Percentiles rank a stretch among this genome's conserved stretches.
Conservation (phyloP, 2,797 vertebrate species). For the Adelosebastes latens region DNA sequence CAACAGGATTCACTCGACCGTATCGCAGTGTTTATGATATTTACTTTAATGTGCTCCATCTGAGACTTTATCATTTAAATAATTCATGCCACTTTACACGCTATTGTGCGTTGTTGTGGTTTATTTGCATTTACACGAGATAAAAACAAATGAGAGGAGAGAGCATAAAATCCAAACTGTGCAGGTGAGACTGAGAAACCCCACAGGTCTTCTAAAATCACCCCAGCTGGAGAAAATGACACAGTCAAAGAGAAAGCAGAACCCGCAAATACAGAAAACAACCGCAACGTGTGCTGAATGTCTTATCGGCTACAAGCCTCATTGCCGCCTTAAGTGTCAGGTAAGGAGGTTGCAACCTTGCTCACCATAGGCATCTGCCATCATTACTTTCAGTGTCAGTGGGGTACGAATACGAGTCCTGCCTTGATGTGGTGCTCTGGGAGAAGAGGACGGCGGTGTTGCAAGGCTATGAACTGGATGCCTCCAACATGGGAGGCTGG, state of each 20-base stretch:
- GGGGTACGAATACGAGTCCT: conserved; percentile 98
- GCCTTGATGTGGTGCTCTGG: conserved; percentile 95
- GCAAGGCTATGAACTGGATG: conserved; percentile 96
- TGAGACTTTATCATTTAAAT: conserved; percentile 49
- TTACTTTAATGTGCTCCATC: conserved; percentile 45
- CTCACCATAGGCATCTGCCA: conserved; percentile 54
- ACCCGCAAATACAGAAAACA: conserved; percentile 30
- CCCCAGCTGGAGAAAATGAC: conserved; percentile 68
- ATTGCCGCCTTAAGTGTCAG: conserved; percentile 56
- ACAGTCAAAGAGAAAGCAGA: conserved; percentile 37
- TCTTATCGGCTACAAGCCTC: conserved; percentile 41
- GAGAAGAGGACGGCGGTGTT: conserved; percentile 93
- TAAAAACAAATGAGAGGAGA: conserved; percentile 60
- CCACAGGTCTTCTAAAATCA: conserved; percentile 64
- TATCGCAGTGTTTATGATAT: conserved; percentile 39
- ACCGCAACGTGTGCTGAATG: conserved; percentile 32
- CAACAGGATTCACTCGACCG: conserved; percentile 20
- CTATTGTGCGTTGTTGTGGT: background rate
- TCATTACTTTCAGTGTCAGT: conserved; percentile 91
- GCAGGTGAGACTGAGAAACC: conserved; percentile 59
- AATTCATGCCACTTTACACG: conserved; percentile 42
- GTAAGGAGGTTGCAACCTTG: conserved; percentile 53
- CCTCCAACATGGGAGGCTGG: conserved; percentile 97
- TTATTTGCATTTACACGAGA: conserved; percentile 65
- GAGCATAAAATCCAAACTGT: conserved; percentile 54